Percentiles rank a stretch among this genome's conserved stretches.
Conservation (phyloP, 2,113 vertebrate species). For the Alaudala cheleensis region DNA sequence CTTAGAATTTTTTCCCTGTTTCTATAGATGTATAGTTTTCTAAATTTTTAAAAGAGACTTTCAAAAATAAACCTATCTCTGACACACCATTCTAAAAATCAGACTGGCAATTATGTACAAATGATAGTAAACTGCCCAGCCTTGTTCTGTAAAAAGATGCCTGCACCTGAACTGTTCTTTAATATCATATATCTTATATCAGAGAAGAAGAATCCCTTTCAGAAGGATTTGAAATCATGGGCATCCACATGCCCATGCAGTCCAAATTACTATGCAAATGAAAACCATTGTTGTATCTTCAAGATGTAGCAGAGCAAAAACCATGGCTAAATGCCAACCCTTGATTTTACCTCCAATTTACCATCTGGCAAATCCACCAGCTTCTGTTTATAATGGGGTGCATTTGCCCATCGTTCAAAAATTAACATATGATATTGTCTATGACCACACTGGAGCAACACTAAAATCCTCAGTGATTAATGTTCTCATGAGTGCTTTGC, state of each 20-base stretch:
- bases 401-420: neutral
- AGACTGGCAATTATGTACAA: neutral
- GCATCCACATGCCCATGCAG: neutral
- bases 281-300: neutral
- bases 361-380: neutral
- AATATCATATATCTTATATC: neutral
- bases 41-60: neutral
- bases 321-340: neutral
- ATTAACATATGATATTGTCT: neutral
- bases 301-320: neutral
- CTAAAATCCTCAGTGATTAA: constrained; percentile 21
- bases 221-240: neutral
- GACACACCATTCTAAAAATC: neutral
- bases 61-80: neutral
- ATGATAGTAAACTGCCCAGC: neutral
- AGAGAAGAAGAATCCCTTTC: neutral
- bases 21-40: neutral
- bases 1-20: neutral
- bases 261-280: neutral
- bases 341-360: constrained; percentile 20
- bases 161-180: neutral
- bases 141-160: neutral
- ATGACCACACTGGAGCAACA: neutral
- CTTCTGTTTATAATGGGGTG: neutral
- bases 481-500: neutral